Base-by-base conservation (phyloP, 2,797 vertebrate genomes). In the Girardinus metallicus region DNA sequence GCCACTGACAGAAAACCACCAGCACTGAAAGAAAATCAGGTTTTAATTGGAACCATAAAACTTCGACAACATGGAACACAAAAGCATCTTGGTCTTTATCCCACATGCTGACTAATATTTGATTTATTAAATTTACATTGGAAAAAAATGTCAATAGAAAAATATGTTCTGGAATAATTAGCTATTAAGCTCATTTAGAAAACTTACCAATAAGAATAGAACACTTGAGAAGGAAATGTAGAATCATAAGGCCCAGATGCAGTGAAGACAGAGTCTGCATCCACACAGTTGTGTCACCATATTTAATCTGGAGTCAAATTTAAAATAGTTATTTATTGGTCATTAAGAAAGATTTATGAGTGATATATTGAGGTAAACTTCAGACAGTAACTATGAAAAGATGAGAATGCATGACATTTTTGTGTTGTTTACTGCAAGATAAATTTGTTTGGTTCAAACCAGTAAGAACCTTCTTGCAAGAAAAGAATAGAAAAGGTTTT, bases 71-170 rank as follows among this genome's bases (percentile, higher is more conserved):
- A 2, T 4, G 16, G 15, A 39, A 68, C 1, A 29, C 36, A 70
- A 57, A 72, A 57, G 18, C 39, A 18, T 34, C 53, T 26, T 2
- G 21, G 39, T 12, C 0, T 4, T 1, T 68, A 70, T 1, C 15
- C 21, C 21, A 11, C 21, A 4, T 1, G 1, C 11, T 11, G 39
- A 70, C 23, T 0, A 21, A 64, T 18, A 39, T 64, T 57, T 64
- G 31, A 18, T 64, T 9, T 21, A 36, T 8, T 39, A 64, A 21
- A 36, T 64, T 15, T 39, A 29, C 34, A 39, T 18, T 21, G 46
- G 43, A 70, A 77, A 70, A 21, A 21, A 49, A 0, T 0, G 11
- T 49, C 7, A 0, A n/a, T 13, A 71, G 11, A 72, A 18, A 72
- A 71, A 57, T 44, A 2, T 26, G 26, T 26, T 26, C 8, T 68